These are phyloP conservation scores for Dryobota labecula DNA, from an alignment of 2,888 invertebrate species.

Conservation along the genomic window DNA sequence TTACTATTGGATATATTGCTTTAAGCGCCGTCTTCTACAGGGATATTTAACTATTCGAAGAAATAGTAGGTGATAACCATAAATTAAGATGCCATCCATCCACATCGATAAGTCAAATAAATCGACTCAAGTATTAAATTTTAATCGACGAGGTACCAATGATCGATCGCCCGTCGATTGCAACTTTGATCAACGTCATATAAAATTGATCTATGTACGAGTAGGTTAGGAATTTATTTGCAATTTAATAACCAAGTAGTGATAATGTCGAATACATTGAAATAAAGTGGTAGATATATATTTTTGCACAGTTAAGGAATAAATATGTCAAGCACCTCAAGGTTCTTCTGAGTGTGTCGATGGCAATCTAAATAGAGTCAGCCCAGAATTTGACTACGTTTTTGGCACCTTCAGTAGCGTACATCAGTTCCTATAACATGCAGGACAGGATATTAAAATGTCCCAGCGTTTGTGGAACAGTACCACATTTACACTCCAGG, in stretches of 20 bases:
- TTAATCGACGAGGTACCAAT: conserved; percentile 1
- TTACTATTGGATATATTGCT: not conserved
- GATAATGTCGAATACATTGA: not conserved
- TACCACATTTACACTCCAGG: too few relatives aligned
- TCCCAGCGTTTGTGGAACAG: too few relatives aligned
- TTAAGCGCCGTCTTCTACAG: too few relatives aligned
- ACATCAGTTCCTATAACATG: too few relatives aligned
- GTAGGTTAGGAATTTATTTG: conserved; percentile 6
- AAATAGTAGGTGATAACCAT: not conserved
- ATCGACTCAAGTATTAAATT: conserved; percentile 19
- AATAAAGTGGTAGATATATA: not conserved
- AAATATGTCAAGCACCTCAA: too few relatives aligned
- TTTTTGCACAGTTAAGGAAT: not conserved
- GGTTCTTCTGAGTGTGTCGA: too few relatives aligned
- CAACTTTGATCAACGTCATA: conserved; percentile 13
- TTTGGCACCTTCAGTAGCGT: too few relatives aligned
- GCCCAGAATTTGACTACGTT: too few relatives aligned
- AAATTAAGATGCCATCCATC: not conserved
- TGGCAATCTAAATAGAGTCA: too few relatives aligned
- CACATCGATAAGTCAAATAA: conserved; percentile 9
- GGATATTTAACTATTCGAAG: too few relatives aligned
- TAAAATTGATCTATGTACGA: not conserved
- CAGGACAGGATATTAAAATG: too few relatives aligned
- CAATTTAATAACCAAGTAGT: not conserved
- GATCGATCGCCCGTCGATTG: conserved; percentile 20